Conservation (phyloP, 2,888 invertebrate genomes). For the Neuroscelio doddi region DNA sequence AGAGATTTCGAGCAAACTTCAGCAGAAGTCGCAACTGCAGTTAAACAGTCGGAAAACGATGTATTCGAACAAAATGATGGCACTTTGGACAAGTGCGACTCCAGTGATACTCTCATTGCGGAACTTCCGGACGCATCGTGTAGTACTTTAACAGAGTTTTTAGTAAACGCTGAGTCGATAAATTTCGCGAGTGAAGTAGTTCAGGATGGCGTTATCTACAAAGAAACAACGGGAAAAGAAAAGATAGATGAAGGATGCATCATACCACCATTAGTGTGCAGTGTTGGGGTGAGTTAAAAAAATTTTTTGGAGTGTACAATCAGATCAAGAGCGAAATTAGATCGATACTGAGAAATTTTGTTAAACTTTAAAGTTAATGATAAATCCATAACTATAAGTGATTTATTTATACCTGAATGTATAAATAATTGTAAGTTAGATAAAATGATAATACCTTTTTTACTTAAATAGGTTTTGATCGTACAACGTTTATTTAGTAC, state of each 20-base stretch:
- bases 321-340: too few species aligned
- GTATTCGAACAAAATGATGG: too few species aligned
- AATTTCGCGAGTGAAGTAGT: not conserved
- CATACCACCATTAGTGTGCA: not conserved
- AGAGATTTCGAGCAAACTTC: slow-evolving; percentile 42
- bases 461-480: too few species aligned
- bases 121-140: slow-evolving; percentile 51
- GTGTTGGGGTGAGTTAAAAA: slow-evolving; percentile 50
- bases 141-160: slow-evolving; percentile 3
- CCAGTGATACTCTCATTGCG: slow-evolving; percentile 64
- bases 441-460: too few species aligned
- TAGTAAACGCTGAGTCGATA: not conserved
- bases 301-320: too few species aligned
- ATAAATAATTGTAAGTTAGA: too few species aligned
- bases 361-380: too few species aligned
- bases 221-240: slow-evolving; percentile 1
- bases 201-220: not conserved
- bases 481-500: too few species aligned
- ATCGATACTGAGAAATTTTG: too few species aligned
- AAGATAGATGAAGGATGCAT: slow-evolving; percentile 25
- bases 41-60: too few species aligned
- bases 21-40: slow-evolving; percentile 31
- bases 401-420: too few species aligned
- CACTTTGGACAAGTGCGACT: slow-evolving; percentile 63
- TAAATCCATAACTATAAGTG: too few species aligned